These are phyloP conservation scores for Pedetes capensis DNA, from an alignment of 2,113 vertebrate species.

Conservation along the genomic window DNA sequence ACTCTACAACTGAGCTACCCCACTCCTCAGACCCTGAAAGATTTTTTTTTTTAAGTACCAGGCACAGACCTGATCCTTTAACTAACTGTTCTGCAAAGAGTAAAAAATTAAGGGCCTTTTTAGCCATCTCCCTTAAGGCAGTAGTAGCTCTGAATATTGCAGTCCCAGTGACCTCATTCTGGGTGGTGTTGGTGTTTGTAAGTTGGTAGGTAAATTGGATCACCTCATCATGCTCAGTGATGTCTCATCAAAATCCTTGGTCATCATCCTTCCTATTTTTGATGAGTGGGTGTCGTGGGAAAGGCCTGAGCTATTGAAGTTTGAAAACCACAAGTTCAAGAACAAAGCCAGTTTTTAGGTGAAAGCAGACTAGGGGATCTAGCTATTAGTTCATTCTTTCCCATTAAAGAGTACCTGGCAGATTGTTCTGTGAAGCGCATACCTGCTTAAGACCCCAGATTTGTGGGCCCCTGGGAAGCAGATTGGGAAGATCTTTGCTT, in stretches of 20 bases:
- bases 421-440: neutral
- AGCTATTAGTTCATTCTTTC: neutral
- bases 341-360: neutral
- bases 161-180: constrained; percentile 54
- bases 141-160: neutral
- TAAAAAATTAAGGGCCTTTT: neutral
- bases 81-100: neutral
- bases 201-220: constrained; percentile 49
- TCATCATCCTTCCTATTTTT: constrained; percentile 50
- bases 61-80: neutral
- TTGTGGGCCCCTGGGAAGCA: neutral
- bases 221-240: constrained; percentile 29
- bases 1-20: neutral
- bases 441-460: neutral
- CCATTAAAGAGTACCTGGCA: neutral
- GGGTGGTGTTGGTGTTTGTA: constrained; percentile 34
- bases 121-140: neutral
- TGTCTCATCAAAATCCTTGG: constrained; percentile 57
- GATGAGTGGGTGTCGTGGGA: constrained; percentile 62
- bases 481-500: neutral
- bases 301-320: constrained; percentile 59
- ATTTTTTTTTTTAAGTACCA: neutral
- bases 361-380: neutral
- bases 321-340: constrained; percentile 55
- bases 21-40: neutral